These are phyloP conservation scores for Blomia tropicalis DNA, from an alignment of 2,888 invertebrate genomes.

Conservation along the genomic window DNA sequence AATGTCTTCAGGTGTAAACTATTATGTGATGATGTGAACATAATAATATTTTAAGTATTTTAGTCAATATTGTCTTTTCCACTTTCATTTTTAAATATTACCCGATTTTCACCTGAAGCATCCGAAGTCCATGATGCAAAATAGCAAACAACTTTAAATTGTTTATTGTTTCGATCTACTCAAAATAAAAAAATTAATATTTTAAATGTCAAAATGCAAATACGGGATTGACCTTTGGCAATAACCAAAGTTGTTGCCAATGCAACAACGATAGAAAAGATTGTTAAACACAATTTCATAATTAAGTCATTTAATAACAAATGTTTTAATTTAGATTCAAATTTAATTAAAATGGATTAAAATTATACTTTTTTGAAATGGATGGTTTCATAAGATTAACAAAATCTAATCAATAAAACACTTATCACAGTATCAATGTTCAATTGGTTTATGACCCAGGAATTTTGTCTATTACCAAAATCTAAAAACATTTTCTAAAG, in stretches of 20 bases:
- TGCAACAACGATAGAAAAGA: background rate
- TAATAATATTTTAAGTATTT: background rate
- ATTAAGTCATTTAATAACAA: background rate
- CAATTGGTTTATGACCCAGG: too few relatives aligned
- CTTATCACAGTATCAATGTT: background rate
- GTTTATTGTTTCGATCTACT: conserved; percentile 2
- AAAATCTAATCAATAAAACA: background rate
- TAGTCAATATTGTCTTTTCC: background rate
- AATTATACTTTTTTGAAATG: too few relatives aligned
- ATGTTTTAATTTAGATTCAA: too few relatives aligned
- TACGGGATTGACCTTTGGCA: background rate
- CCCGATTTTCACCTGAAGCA: background rate
- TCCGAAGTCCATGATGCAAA: background rate
- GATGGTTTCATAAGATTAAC: too few relatives aligned
- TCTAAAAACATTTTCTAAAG: too few relatives aligned
- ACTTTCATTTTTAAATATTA: background rate
- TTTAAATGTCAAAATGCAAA: background rate
- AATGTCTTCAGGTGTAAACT: background rate
- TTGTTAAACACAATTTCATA: background rate
- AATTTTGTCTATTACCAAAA: too few relatives aligned
- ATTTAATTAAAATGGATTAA: too few relatives aligned
- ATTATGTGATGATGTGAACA: background rate
- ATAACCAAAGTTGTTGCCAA: background rate
- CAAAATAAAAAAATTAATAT: background rate
- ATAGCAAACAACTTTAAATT: background rate